Base-by-base conservation (phyloP, 2,888 invertebrate genomes). In the Drosophila limbata region DNA sequence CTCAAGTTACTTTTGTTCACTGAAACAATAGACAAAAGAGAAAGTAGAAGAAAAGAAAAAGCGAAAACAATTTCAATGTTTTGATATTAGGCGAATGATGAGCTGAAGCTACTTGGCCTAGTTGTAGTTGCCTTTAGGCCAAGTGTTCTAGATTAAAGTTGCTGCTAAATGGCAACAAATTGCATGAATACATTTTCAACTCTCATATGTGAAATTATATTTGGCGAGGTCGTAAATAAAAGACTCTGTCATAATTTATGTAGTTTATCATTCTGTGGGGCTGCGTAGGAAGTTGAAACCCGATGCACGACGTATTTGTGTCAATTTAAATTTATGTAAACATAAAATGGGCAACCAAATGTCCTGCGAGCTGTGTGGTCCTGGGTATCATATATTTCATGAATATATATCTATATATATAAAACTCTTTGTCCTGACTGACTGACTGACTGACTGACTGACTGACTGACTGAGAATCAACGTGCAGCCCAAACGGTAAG, bases 271-370 rank as follows among this genome's bases (percentile, higher is more conserved):
- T 62, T 44, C 35, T 61, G 40, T 42, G 42, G 42, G 31, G 45
- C 40, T 57, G 2, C n/a, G 25, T 13, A 10, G 53, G 39, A 47
- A 47, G 21, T 64, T 65, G 77, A 61, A 69, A 62, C 42, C 60
- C 59, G 59, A 60, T 65, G 65, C 67, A 57, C 51, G 55, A 77
- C 83, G 78, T 74, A 88, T 85, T 88, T 88, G 73, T 80, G 88
- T 88, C 88, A 85, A 85, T 85, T 85, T 85, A 88, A 85, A 85
- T 85, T 85, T 88, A 85, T 85, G 88, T 88, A 85, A 88, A 84
- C 85, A 84, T 73, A 68, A 86, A 86, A 84, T 80, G 75, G 72
- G 77, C 79, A 74, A 53, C 59, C 70, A 28, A 77, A 65, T 73
- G 77, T 73, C 64, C 77, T 75, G 75, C 44, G 70, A 69, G 74